Evolutionary conservation across 2,888 invertebrate genomes (phyloP), one percentile per base, ranked within the genome.

Genomic region (Nephrotoma guestfalica): DNA sequence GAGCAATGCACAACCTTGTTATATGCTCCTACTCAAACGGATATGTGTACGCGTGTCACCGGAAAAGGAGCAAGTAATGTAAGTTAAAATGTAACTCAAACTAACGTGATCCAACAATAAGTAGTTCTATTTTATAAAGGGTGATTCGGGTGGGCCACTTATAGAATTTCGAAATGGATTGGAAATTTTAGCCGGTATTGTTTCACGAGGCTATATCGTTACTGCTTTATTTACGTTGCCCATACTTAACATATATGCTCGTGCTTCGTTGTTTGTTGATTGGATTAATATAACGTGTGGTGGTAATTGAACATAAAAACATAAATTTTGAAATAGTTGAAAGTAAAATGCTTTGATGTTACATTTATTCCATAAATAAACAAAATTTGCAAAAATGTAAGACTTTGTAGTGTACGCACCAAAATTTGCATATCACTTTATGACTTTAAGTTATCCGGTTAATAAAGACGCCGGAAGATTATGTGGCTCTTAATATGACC

Each of bases 61-160:
- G 42, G 45, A n/a, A 83, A 87, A 86, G 87, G 86, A 13, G 84
- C 87, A 41, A 86, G 87, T 83, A 51, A 84, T 45, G 87, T 87
- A 83, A 83, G 18, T 2, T 83, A 30, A 1, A 2, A n/a, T n/a
- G 3, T 4, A n/a, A 7, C 18, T 41, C n/a, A 42, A 42, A 11
- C 18, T 85, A 3, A 1, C n/a, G 9, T 4, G 42, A 43, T 30
- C 43, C 47, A 47, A 47, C 47, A 47, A 47, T 47, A 13, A 13
- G 15, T 85, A 4, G 0, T 7, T 13, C 42, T 57, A 18, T 57
- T 57, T 86, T 6, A 40, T 71, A n/a, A 9, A 87, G 87, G 87
- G 87, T 86, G 86, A 87, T 87, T 87, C 87, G 6, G 87, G 87
- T 51, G 87, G 87, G 15, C 87, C 87, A 15, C 85, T 87, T 47